phyloP scores from a whole-genome alignment of 2,113 vertebrate species.

The Pachypanchax playfairii region DNA sequence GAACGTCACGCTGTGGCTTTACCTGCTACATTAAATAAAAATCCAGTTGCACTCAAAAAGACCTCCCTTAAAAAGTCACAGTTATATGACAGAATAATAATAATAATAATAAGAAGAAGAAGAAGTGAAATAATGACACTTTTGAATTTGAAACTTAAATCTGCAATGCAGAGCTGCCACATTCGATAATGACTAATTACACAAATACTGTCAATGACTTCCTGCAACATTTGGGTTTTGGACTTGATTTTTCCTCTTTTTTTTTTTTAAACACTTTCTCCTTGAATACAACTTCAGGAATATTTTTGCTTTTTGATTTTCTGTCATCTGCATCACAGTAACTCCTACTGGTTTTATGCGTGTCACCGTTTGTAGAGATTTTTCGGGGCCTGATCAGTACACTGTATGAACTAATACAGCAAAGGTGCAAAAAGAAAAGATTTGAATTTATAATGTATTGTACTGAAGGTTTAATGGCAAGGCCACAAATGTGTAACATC shows the following conservation, averaged over 20 bases:
- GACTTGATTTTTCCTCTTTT: too few relatives aligned
- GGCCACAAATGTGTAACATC: background rate
- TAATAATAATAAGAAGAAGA: background rate
- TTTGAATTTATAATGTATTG: background rate
- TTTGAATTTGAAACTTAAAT: slow-evolving; percentile 2
- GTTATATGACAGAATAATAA: background rate
- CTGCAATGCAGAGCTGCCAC: background rate
- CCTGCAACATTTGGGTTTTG: too few relatives aligned
- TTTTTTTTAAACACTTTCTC: too few relatives aligned
- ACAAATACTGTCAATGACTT: background rate
- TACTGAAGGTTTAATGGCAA: slow-evolving; percentile 1
- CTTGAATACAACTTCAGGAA: too few relatives aligned
- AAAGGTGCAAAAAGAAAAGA: too few relatives aligned
- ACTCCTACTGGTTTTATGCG: too few relatives aligned
- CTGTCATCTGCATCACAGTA: too few relatives aligned
- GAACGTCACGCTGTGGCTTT: slow-evolving; percentile 69
- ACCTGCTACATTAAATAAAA: slow-evolving; percentile 59
- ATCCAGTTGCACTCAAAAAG: slow-evolving; percentile 15
- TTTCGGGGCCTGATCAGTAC: background rate
- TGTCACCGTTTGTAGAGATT: too few relatives aligned
- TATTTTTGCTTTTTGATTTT: too few relatives aligned
- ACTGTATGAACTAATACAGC: too few relatives aligned
- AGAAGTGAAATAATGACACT: too few relatives aligned
- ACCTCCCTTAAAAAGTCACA: background rate
- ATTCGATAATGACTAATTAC: background rate